Base-by-base conservation (phyloP, 1,140 invertebrate genomes). In the Bombus pascuorum region DNA sequence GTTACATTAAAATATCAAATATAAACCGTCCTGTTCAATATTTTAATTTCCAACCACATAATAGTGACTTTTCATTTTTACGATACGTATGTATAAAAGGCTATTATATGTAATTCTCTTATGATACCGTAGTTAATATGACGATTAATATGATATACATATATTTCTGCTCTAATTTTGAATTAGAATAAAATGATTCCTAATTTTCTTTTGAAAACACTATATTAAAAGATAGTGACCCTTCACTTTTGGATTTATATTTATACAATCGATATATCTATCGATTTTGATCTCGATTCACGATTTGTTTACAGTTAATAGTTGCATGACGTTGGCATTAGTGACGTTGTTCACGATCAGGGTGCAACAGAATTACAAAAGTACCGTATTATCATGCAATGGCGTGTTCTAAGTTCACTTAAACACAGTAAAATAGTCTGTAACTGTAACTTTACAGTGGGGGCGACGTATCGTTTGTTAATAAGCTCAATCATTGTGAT, bases 291-390 rank as follows among this genome's bases (percentile, higher is more conserved):
- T 44, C 42, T 72, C 79, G 68, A 59, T 59, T 57, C 28, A 42
- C 12, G 28, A 39, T 57, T 81, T 81, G 68, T 81, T 72, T 72
- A 81, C 34, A 39, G 25, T 39, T 42, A 28, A 59, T 3, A 81
- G 42, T n/a, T 15, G 10, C 6, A 39, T 81, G 79, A 81, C 68
- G 68, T 81, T 81, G 79, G 62, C 79, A 71, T 81, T 72, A 57
- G 18, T 81, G 79, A 81, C 79, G 68, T 70, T 53, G 34, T 53
- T 39, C 44, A 3, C 28, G 79, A 28, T 72, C 18, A 81, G 28
- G 9, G 0, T 4, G 2, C 9, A 71, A 13, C 15, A n/a, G 4
- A 81, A 42, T 81, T 59, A 65, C 32, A 37, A 71, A 70, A 47
- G 22, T n/a, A 15, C 13, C 6, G 47, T 25, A 59, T 81, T 81